These are phyloP conservation scores for Agonopterix arenella DNA, from an alignment of 2,888 invertebrate genomes.

Conservation along the genomic window DNA sequence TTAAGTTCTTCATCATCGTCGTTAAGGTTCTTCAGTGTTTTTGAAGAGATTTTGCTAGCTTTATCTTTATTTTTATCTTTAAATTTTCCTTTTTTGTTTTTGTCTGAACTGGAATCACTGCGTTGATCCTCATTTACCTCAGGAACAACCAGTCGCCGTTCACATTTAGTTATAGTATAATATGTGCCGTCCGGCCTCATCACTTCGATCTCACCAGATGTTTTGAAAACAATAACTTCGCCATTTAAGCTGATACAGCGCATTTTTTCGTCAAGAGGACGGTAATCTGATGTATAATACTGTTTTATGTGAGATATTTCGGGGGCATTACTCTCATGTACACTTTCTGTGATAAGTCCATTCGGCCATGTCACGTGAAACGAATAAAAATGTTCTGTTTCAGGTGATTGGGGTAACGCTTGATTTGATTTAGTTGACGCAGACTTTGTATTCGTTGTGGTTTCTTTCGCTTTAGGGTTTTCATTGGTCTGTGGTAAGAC, in stretches of 20 bases:
- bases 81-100: conserved; percentile 40
- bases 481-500: background rate
- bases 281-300: conserved; percentile 26
- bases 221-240: conserved; percentile 57
- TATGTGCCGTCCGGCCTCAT: conserved; percentile 48
- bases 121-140: conserved; percentile 24
- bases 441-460: background rate
- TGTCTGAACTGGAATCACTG: conserved; percentile 33
- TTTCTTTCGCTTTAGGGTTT: background rate
- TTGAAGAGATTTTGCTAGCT: conserved; percentile 31
- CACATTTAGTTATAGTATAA: conserved; percentile 46
- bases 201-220: conserved; percentile 43
- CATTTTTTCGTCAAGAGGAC: conserved; percentile 44
- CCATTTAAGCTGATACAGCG: conserved; percentile 59
- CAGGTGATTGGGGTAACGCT: conserved; percentile 7
- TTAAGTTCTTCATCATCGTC: conserved; percentile 22
- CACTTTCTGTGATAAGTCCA: conserved; percentile 56
- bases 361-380: conserved; percentile 61
- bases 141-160: conserved; percentile 25
- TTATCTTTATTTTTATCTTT: conserved; percentile 37
- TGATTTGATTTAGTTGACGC: background rate
- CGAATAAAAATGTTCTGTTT: conserved; percentile 40
- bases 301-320: conserved; percentile 59
- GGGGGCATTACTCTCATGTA: conserved; percentile 45
- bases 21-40: conserved; percentile 30